A percentile compares a stretch with the other conserved stretches of the same genome.
phyloP scores from a whole-genome alignment of 2,888 invertebrate genomes.

The Lepidonotus clava region DNA sequence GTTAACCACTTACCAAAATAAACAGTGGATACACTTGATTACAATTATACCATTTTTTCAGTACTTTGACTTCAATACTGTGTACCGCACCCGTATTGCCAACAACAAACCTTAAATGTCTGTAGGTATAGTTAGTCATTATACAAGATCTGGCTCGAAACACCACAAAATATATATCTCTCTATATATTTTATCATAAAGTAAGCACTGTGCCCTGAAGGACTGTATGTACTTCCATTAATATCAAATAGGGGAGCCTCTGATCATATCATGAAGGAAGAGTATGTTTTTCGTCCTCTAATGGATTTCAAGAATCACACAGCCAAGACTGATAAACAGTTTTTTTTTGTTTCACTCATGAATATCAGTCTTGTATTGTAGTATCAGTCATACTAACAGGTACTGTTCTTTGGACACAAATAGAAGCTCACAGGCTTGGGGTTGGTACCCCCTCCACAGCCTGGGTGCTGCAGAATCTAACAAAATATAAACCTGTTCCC shows the following conservation, averaged over 20 bases:
- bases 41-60: background rate
- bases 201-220: background rate
- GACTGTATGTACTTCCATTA: background rate
- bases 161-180: slow-evolving; percentile 20
- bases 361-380: background rate
- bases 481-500: slow-evolving; percentile 18
- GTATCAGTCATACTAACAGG: background rate
- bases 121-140: background rate
- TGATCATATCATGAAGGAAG: background rate
- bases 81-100: slow-evolving; percentile 25
- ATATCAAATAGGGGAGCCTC: background rate
- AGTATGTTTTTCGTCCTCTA: background rate
- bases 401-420: too few species aligned
- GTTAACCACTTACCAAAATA: background rate
- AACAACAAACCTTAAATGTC: background rate
- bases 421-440: too few species aligned
- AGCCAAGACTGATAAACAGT: background rate
- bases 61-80: slow-evolving; percentile 38
- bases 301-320: slow-evolving; percentile 16
- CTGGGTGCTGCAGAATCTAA: background rate
- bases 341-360: slow-evolving; percentile 9
- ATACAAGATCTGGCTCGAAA: background rate
- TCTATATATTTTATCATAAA: slow-evolving; percentile 7
- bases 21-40: slow-evolving; percentile 10
- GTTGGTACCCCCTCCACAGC: too few species aligned